A percentile compares a stretch with the other conserved stretches of the same genome.
Evolutionary conservation across 2,113 vertebrate genomes (phyloP).

Genomic region (Eleginops maclovinus): DNA sequence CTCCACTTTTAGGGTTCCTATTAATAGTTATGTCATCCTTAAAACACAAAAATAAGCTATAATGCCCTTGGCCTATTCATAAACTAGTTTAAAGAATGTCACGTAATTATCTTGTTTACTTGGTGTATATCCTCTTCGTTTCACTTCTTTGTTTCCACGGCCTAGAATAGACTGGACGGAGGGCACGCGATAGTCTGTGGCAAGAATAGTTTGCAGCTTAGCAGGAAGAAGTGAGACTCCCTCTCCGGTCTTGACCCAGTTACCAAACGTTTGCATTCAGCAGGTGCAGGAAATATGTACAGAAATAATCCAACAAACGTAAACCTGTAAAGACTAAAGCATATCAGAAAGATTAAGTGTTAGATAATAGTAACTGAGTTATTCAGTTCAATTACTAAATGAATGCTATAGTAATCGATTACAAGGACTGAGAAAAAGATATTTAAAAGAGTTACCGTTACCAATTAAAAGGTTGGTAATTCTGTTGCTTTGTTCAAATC

Average conservation of each 20-base stretch:
- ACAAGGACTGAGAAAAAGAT: too few relatives aligned
- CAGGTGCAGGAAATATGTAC: conserved; percentile 70
- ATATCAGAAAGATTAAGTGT: not conserved
- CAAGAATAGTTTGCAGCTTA: conserved; percentile 79
- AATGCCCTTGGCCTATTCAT: conserved; percentile 13
- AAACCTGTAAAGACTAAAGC: conserved; percentile 38
- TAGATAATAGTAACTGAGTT: too few relatives aligned
- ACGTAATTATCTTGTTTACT: conserved; percentile 66
- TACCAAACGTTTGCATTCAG: conserved; percentile 72
- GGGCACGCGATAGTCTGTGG: conserved; percentile 59
- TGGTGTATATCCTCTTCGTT: conserved; percentile 59
- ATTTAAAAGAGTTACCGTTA: too few relatives aligned
- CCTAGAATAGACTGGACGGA: conserved; percentile 67
- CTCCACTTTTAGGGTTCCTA: not conserved
- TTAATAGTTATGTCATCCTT: conserved; percentile 23
- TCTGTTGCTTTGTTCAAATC: too few relatives aligned
- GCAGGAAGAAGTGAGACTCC: conserved; percentile 71
- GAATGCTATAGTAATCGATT: too few relatives aligned
- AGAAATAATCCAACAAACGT: conserved; percentile 54
- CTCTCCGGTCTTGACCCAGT: conserved; percentile 79
- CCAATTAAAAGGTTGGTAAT: too few relatives aligned
- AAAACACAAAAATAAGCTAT: conserved; percentile 17
- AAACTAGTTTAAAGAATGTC: conserved; percentile 35
- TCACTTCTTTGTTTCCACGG: conserved; percentile 34
- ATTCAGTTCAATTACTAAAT: too few relatives aligned